Evolutionary conservation across 2,113 vertebrate species (phyloP).

Genomic region (Andinoacara biseriatus): DNA sequence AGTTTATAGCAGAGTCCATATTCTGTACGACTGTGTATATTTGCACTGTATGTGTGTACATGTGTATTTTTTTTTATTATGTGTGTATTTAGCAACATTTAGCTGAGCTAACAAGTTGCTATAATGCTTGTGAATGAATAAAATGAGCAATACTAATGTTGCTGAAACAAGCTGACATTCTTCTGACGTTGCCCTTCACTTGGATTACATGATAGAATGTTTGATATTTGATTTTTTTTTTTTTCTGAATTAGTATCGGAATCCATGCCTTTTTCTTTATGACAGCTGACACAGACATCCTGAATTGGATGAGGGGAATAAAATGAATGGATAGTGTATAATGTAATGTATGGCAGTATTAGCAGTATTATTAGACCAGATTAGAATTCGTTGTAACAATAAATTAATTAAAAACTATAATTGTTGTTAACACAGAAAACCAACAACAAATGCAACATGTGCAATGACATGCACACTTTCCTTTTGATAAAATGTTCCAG

Average conservation of each 20-base stretch:
- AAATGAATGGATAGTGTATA: too few species aligned
- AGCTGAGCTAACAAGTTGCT: conserved; percentile 72
- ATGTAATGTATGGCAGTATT: neutral
- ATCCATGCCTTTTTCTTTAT: neutral
- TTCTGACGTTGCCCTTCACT: conserved; percentile 4
- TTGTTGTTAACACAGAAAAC: neutral
- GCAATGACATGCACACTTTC: neutral
- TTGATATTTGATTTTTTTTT: neutral
- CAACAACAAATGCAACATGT: neutral
- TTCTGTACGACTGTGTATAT: conserved; percentile 60
- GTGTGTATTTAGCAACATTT: conserved; percentile 67
- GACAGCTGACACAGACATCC: too few species aligned
- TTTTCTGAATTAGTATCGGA: neutral
- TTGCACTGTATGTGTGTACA: conserved; percentile 62
- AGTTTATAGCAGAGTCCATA: conserved; percentile 57
- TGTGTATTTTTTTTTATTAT: conserved; percentile 62
- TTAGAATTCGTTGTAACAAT: neutral
- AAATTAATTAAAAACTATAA: neutral
- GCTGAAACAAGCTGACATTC: conserved; percentile 44
- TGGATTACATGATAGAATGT: neutral
- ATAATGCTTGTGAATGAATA: conserved; percentile 68
- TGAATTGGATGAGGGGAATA: too few species aligned
- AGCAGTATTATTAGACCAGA: neutral
- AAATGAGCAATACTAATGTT: conserved; percentile 71
- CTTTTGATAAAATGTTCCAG: neutral